Base-by-base conservation (phyloP, 2,888 invertebrate genomes). In the Thysanoteuthis rhombus region DNA sequence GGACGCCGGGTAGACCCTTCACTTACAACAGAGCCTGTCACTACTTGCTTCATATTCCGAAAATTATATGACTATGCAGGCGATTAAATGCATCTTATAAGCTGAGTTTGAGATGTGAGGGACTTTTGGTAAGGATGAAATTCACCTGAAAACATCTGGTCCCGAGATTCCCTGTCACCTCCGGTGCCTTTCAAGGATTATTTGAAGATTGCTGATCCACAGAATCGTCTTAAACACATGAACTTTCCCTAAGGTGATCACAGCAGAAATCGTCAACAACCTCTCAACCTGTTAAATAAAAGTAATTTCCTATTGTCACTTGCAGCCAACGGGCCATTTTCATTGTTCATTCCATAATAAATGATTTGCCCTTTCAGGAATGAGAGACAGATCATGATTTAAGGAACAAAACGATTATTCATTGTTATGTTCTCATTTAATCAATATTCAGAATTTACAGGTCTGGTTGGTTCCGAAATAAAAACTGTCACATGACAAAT, bases 71-170 rank as follows among this genome's bases (percentile, higher is more conserved):
- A 75, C n/a, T 75, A 32, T n/a, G 0, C 25, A 22, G 25, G 52
- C 52, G 52, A 52, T 22, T 52, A 52, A 22, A 25, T 52, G 2
- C 22, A 0, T 8, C 4, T n/a, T 5, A n/a, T n/a, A 36, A n/a
- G 36, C n/a, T n/a, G 36, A 2, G 16, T 12, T 75, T 75, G 75
- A n/a, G 1, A n/a, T 75, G 75, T 25, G 12, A 12, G 75, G n/a
- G 19, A n/a, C n/a, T n/a, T n/a, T n/a, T n/a, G 3, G 8, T 75
- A 10, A 0, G 12, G 19, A 16, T 0, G n/a, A 3, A n/a, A n/a
- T n/a, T n/a, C n/a, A n/a, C 32, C 3, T 75, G 75, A 36, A n/a
- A 75, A 75, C 75, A 75, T 75, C n/a, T 75, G 75, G 16, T 36
- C 4, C 12, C 75, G 75, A 75, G 10, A 75, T n/a, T 1, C 16